Base-by-base conservation (phyloP, 2,113 vertebrate species). In the Ovibos moschatus region DNA sequence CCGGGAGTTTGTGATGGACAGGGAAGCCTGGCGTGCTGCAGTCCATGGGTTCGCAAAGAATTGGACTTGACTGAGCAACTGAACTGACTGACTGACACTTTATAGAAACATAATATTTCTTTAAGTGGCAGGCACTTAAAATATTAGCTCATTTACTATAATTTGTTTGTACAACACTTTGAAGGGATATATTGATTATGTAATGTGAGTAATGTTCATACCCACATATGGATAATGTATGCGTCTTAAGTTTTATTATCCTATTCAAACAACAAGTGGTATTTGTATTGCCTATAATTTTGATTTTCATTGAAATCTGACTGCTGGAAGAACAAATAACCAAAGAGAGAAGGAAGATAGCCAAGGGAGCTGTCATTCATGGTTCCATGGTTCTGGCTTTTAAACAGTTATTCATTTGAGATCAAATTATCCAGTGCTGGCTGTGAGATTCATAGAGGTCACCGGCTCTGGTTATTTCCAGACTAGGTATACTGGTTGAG, bases 251-350 rank as follows among this genome's bases (percentile, higher is more conserved):
- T 82, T 92, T 94, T 82, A 94, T 86, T 64, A 53, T 92, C 60
- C 15, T 94, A 71, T 43, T 90, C 36, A 94, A 94, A 88, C 27
- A 87, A 45, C 17, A 91, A 97, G 8, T 81, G 28, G 17, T 91
- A 81, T 87, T 89, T 53, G 43, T 79, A 58, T 85, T 89, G 23
- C 50, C n/a, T 89, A 71, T 40, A 89, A 78, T 86, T 93, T 85
- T 57, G 40, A 57, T 85, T 93, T 96, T 81, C 83, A 94, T 74
- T 64, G 51, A 94, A 93, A 90, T 97, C 43, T 87, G 84, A 92
- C 71, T 83, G 50, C 64, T n/a, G 7, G 27, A 91, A 96, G 60
- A 79, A 64, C 50, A 91, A 93, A 45, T 62, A 57, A 87, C 36
- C 11, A 30, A 91, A 93, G 55, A 91, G 45, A 57, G 74, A 92